Conservation (phyloP, 2,113 vertebrate species). For the Macroglossus sobrinus region DNA sequence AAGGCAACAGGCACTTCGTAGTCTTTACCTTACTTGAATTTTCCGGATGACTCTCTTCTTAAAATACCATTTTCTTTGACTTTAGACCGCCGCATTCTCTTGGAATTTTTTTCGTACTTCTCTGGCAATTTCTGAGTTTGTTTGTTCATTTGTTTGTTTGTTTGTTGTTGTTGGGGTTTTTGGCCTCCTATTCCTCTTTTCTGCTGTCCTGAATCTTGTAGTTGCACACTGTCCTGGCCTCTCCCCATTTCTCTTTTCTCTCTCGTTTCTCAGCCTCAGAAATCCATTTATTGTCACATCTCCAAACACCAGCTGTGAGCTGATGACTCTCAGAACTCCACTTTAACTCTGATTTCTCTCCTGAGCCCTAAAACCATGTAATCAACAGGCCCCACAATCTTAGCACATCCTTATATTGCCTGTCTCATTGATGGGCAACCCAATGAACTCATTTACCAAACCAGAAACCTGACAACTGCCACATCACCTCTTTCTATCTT, state of each 20-base stretch:
- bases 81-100: background rate
- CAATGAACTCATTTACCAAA: background rate
- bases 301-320: background rate
- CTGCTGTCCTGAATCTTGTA: background rate
- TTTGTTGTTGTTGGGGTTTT: background rate
- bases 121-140: background rate
- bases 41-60: rapidly evolving
- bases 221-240: no score
- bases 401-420: background rate
- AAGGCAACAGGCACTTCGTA: rapidly evolving
- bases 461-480: background rate
- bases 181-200: background rate
- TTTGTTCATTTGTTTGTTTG: no score
- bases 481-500: rapidly evolving
- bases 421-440: background rate
- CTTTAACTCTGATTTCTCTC: rapidly evolving
- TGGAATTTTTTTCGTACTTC: background rate
- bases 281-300: rapidly evolving
- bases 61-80: background rate
- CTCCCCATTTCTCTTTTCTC: background rate
- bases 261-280: background rate
- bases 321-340: background rate
- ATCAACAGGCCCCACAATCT: background rate
- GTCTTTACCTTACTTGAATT: background rate
- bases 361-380: background rate